A percentile compares a stretch with the other conserved stretches of the same genome.
These are phyloP conservation scores for Cyprinodon tularosa DNA, from an alignment of 2,113 vertebrate genomes.

Conservation along the genomic window DNA sequence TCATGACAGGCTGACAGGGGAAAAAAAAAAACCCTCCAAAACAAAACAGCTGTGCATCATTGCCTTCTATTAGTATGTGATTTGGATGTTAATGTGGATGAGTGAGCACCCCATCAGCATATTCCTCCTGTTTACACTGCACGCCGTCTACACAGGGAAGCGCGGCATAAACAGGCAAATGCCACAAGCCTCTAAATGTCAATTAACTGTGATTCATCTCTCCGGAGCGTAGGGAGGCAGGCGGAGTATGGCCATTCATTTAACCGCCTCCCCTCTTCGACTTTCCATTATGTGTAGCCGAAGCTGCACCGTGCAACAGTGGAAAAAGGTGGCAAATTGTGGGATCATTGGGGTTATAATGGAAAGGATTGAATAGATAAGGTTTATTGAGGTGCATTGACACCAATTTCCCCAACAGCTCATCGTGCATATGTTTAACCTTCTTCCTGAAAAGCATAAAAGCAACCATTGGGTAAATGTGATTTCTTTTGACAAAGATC, in stretches of 20 bases:
- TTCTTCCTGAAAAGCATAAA: background rate
- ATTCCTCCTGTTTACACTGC: constrained; percentile 32
- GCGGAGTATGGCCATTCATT: constrained; percentile 42
- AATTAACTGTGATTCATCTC: constrained; percentile 69
- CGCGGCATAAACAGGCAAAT: constrained; percentile 63
- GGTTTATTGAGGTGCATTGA: constrained; percentile 28
- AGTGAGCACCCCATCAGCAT: constrained; percentile 48
- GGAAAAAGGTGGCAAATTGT: constrained; percentile 33
- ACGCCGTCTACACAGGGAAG: constrained; percentile 24
- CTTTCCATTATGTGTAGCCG: constrained; percentile 26
- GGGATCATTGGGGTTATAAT: constrained; percentile 35
- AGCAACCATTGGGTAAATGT: background rate
- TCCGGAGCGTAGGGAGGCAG: constrained; percentile 30
- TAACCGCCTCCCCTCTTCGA: constrained; percentile 39
- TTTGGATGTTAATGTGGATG: constrained; percentile 49
- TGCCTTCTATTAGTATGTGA: constrained; percentile 28
- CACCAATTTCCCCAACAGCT: constrained; percentile 31
- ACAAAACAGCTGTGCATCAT: constrained; percentile 45
- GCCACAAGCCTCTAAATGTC: constrained; percentile 73
- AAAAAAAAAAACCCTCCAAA: constrained; percentile 11
- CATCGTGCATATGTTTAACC: background rate
- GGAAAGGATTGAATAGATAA: constrained; percentile 20
- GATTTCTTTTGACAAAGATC: constrained; percentile 9
- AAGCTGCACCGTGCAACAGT: constrained; percentile 10
- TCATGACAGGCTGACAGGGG: constrained; percentile 16